These are phyloP conservation scores for Notolepis coatsorum DNA, from an alignment of 2,797 vertebrate genomes.

Conservation along the genomic window DNA sequence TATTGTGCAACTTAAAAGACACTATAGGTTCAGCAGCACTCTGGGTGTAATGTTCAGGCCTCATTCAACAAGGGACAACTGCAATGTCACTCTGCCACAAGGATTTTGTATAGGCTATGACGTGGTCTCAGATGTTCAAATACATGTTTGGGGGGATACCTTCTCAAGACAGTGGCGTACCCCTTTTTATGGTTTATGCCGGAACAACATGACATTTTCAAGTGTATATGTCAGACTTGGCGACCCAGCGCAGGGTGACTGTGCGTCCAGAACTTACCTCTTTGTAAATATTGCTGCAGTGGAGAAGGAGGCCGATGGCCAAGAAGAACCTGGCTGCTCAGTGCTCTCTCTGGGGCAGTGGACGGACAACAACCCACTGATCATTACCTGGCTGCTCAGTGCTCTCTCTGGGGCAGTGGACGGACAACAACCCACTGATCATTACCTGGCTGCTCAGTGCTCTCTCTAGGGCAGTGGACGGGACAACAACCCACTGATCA, in stretches of 20 bases:
- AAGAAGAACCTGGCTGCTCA: slow-evolving; percentile 34
- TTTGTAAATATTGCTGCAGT: slow-evolving; percentile 42
- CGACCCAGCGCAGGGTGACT: slow-evolving; percentile 36
- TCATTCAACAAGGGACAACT: neutral
- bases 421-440: no score
- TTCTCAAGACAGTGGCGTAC: slow-evolving; percentile 23
- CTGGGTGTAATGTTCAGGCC: neutral
- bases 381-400: no score
- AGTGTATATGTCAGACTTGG: slow-evolving; percentile 41
- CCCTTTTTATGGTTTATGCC: slow-evolving; percentile 36
- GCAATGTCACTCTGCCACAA: slow-evolving; percentile 19
- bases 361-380: no score
- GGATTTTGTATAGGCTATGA: slow-evolving; percentile 47
- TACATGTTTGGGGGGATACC: slow-evolving; percentile 35
- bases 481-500: no score
- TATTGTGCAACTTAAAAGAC: neutral
- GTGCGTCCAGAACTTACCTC: slow-evolving; percentile 53
- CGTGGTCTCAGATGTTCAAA: slow-evolving; percentile 47
- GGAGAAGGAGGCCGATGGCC: slow-evolving; percentile 28
- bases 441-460: no score
- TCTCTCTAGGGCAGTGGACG: no score
- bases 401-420: no score
- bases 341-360: no score
- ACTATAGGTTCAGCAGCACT: neutral
- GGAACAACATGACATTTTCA: neutral